These are phyloP conservation scores for Notechis scutatus DNA, from an alignment of 2,113 vertebrate species.

Conservation along the genomic window DNA sequence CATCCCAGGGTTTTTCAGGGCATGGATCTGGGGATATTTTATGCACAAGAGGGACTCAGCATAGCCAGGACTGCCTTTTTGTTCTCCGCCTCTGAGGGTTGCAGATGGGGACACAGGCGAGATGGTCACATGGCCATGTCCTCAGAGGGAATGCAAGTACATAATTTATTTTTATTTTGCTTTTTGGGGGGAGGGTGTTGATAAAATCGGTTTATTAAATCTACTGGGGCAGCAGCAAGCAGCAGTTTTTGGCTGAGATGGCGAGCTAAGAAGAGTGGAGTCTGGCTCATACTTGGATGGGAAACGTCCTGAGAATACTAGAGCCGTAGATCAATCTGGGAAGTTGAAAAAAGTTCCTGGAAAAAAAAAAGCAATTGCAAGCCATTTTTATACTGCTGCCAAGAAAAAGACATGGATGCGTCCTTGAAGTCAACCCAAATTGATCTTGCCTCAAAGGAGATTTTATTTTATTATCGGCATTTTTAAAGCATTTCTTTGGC, in stretches of 20 bases:
- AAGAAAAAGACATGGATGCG: not conserved
- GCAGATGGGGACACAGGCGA: not conserved
- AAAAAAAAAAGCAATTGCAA: not conserved
- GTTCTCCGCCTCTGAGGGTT: not conserved
- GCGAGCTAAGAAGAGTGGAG: not conserved
- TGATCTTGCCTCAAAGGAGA: not conserved
- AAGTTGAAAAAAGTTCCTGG: not conserved
- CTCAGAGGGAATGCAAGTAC: not conserved
- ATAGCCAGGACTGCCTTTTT: not conserved
- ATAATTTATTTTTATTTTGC: not conserved
- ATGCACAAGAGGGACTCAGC: not conserved
- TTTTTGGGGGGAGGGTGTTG: not conserved
- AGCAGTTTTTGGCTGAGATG: not conserved
- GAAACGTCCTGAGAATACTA: not conserved
- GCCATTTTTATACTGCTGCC: not conserved
- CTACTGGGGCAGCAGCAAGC: not conserved
- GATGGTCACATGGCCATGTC: not conserved
- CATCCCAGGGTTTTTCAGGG: not conserved
- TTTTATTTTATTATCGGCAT: not conserved
- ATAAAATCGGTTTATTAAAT: not conserved
- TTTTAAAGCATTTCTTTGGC: not conserved
- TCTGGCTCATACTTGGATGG: not conserved
- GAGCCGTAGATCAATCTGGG: not conserved
- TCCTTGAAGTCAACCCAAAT: not conserved
- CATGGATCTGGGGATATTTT: not conserved